A percentile compares a stretch with the other conserved stretches of the same genome.
Evolutionary conservation across 2,888 invertebrate species (phyloP).

Genomic region (Limnephilus lunatus): DNA sequence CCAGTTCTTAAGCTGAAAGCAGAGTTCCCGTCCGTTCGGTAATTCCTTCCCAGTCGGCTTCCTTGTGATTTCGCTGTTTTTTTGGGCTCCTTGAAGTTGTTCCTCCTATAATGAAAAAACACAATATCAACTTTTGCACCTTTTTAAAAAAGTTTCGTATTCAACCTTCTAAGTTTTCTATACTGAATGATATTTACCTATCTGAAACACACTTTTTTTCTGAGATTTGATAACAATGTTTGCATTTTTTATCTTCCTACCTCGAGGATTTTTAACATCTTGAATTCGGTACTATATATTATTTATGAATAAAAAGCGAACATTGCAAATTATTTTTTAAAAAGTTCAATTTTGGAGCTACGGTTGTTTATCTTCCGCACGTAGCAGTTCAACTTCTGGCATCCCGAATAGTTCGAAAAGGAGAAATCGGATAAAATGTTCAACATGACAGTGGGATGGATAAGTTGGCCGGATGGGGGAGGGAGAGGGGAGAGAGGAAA

Average conservation of each 20-base stretch:
- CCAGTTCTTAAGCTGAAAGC: too few relatives aligned
- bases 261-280: too few relatives aligned
- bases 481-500: not conserved
- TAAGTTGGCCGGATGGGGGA: constrained; percentile 4
- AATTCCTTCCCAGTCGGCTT: too few relatives aligned
- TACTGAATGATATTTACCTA: not conserved
- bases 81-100: too few relatives aligned
- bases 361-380: not conserved
- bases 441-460: constrained; percentile 42
- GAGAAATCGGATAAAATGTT: constrained; percentile 47
- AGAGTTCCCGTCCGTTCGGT: too few relatives aligned
- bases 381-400: constrained; percentile 19
- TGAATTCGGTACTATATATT: too few relatives aligned
- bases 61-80: too few relatives aligned
- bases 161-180: not conserved
- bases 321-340: too few relatives aligned
- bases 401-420: constrained; percentile 1
- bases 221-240: not conserved
- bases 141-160: too few relatives aligned
- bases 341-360: not conserved
- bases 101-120: not conserved
- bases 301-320: too few relatives aligned
- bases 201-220: not conserved
- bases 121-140: not conserved
- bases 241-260: not conserved